phyloP scores from a whole-genome alignment of 2,797 vertebrate genomes.

The Falco columbarius region DNA sequence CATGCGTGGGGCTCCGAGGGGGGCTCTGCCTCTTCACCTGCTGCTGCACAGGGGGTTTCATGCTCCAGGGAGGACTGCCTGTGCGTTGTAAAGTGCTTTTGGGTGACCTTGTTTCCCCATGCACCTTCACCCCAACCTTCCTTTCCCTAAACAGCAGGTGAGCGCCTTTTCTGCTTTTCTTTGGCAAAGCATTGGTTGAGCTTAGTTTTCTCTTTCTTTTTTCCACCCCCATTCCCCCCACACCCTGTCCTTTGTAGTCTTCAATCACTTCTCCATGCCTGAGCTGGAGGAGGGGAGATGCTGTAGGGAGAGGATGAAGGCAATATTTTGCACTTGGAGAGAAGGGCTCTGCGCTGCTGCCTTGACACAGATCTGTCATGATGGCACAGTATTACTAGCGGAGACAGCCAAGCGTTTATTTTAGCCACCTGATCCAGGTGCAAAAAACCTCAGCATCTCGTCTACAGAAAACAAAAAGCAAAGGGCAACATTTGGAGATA shows the following conservation, averaged over 20 bases:
- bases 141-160: neutral
- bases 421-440: neutral
- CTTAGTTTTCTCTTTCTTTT: neutral
- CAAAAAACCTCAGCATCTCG: neutral
- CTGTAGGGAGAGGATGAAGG: neutral
- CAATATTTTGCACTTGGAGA: neutral
- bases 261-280: neutral
- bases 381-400: neutral
- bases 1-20: rapidly evolving
- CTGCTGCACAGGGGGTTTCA: rapidly evolving
- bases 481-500: neutral
- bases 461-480: neutral
- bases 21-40: neutral
- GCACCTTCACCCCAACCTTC: rapidly evolving
- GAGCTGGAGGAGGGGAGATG: neutral
- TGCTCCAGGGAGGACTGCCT: neutral
- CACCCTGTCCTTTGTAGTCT: neutral
- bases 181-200: neutral
- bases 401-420: neutral
- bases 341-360: neutral
- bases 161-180: neutral
- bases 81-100: neutral
- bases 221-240: too few relatives aligned
- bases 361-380: neutral
- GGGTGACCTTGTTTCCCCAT: neutral